Evolutionary conservation across 2,797 vertebrate genomes (phyloP).

Genomic region (Coluber constrictor): DNA sequence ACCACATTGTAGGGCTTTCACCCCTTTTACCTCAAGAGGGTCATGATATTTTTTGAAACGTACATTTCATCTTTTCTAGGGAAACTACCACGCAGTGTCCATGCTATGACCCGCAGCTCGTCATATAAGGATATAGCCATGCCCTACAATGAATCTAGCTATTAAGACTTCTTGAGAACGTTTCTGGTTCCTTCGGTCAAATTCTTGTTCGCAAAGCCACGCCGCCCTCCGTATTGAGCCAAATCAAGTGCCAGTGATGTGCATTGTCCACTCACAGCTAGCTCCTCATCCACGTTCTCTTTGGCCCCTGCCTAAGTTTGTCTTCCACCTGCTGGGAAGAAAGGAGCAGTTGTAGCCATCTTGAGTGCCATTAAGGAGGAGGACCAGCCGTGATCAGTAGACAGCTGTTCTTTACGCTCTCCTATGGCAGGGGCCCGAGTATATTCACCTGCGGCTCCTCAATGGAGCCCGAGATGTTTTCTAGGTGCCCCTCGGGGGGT

Average conservation of each 20-base stretch:
- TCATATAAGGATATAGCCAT: neutral
- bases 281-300: neutral
- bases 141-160: neutral
- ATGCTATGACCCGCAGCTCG: neutral
- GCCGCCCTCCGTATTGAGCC: neutral
- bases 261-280: neutral
- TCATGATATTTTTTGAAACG: neutral
- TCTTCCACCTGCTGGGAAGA: neutral
- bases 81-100: neutral
- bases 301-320: neutral
- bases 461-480: neutral
- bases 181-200: neutral
- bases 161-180: neutral
- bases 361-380: neutral
- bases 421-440: too few relatives aligned
- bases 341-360: neutral
- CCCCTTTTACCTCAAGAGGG: neutral
- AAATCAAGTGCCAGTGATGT: neutral
- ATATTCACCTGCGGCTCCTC: too few relatives aligned
- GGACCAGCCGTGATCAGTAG: neutral
- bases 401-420: neutral
- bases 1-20: neutral
- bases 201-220: neutral
- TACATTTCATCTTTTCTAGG: neutral
- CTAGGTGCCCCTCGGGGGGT: neutral